These are phyloP conservation scores for Pteropus alecto DNA, from an alignment of 2,113 vertebrate species.

Conservation along the genomic window DNA sequence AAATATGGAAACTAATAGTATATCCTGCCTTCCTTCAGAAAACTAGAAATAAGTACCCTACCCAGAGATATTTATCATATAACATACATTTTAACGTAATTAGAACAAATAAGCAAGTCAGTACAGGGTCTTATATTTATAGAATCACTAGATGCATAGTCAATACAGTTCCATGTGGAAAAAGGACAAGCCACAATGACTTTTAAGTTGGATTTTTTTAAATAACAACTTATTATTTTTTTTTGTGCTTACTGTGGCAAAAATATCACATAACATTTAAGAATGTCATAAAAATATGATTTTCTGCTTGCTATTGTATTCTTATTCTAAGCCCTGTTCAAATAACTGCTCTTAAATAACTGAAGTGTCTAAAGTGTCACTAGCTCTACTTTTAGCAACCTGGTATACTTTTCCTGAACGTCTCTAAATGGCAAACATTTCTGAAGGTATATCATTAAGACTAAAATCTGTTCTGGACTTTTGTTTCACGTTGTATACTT, in stretches of 20 bases:
- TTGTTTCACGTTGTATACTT: constrained; percentile 29
- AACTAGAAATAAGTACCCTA: constrained; percentile 48
- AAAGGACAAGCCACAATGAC: constrained; percentile 43
- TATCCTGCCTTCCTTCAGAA: neutral
- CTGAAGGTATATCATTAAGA: neutral
- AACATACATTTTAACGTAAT: constrained; percentile 72
- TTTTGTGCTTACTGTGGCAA: constrained; percentile 36
- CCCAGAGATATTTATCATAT: constrained; percentile 25
- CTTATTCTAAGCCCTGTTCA: neutral
- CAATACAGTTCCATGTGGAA: neutral
- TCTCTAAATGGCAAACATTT: neutral
- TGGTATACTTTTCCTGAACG: neutral
- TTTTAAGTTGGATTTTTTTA: constrained; percentile 11
- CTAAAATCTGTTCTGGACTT: neutral
- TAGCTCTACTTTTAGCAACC: neutral
- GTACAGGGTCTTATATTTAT: constrained; percentile 68
- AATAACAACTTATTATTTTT: constrained; percentile 61
- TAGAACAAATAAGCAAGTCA: constrained; percentile 73
- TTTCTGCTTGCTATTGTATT: constrained; percentile 13
- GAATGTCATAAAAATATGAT: constrained; percentile 67
- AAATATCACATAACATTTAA: constrained; percentile 68
- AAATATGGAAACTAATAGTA: constrained; percentile 3
- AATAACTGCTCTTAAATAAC: neutral
- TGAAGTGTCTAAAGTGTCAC: rapidly evolving
- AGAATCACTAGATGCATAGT: constrained; percentile 55